phyloP scores from a whole-genome alignment of 2,797 vertebrate species.

The Eospalax fontanierii region DNA sequence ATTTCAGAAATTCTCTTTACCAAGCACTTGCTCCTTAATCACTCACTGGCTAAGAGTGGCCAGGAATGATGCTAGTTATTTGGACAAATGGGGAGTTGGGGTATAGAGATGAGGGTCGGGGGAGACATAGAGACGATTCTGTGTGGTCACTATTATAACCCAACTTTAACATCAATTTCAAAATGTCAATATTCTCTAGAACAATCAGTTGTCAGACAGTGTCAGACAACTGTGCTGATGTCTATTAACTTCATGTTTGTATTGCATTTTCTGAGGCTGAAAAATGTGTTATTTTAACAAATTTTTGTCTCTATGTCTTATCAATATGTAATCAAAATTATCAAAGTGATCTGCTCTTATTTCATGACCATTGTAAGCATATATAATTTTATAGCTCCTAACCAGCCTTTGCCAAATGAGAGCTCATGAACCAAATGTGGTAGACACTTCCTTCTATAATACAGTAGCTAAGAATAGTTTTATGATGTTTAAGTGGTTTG shows the following conservation, averaged over 20 bases:
- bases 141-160: background rate
- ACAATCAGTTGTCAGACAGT: too few species aligned
- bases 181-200: background rate
- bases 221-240: background rate
- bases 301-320: background rate
- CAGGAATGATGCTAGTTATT: background rate
- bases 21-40: background rate
- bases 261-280: background rate
- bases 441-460: background rate
- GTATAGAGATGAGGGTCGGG: background rate
- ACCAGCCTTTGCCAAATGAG: background rate
- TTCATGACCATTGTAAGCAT: background rate
- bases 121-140: background rate
- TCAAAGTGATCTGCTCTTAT: background rate
- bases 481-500: background rate
- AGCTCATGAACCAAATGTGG: background rate
- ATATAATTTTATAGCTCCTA: background rate
- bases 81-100: constrained; percentile 18
- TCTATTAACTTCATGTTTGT: background rate
- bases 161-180: background rate
- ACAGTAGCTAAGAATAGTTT: background rate
- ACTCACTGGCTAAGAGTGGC: background rate
- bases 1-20: constrained; percentile 29
- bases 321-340: background rate
- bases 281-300: constrained; percentile 56